Percentiles rank a stretch among this genome's conserved stretches.
Conservation (phyloP, 2,797 vertebrate genomes). For the Xerus rutilus region DNA sequence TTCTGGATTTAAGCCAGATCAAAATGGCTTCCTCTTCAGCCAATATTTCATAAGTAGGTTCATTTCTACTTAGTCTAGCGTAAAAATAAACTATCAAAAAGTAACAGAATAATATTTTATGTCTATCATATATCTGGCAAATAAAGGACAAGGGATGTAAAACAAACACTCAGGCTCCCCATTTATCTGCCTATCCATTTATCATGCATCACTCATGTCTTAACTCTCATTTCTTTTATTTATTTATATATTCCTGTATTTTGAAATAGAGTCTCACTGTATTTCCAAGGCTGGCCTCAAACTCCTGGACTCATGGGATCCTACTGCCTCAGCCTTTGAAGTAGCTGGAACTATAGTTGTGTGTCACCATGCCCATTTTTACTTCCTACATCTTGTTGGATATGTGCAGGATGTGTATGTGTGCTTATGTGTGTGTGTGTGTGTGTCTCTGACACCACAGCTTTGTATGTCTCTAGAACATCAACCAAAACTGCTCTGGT, state of each 20-base stretch:
- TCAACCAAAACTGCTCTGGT: not conserved
- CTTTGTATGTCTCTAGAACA: conserved; percentile 13
- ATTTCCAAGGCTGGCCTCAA: not conserved
- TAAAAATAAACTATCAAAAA: conserved; percentile 53
- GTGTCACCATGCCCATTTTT: not conserved
- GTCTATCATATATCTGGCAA: not conserved
- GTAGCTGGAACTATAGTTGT: not conserved
- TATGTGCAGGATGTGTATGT: not conserved
- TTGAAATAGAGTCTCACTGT: not conserved
- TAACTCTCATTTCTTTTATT: not conserved
- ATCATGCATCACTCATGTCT: not conserved
- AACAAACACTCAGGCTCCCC: not conserved
- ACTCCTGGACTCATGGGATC: not conserved
- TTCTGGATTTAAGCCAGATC: conserved; percentile 54
- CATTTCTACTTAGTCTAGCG: conserved; percentile 35
- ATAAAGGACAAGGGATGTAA: not conserved
- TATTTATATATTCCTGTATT: not conserved
- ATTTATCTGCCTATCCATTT: not conserved
- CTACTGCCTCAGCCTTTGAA: not conserved
- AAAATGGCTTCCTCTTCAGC: conserved; percentile 31
- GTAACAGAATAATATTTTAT: not conserved
- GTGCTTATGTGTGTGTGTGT: not conserved
- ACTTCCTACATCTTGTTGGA: not conserved
- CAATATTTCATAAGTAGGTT: conserved; percentile 52
- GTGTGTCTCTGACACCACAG: not conserved